Conservation (phyloP, 1,140 invertebrate species). For the Penaeus indicus region DNA sequence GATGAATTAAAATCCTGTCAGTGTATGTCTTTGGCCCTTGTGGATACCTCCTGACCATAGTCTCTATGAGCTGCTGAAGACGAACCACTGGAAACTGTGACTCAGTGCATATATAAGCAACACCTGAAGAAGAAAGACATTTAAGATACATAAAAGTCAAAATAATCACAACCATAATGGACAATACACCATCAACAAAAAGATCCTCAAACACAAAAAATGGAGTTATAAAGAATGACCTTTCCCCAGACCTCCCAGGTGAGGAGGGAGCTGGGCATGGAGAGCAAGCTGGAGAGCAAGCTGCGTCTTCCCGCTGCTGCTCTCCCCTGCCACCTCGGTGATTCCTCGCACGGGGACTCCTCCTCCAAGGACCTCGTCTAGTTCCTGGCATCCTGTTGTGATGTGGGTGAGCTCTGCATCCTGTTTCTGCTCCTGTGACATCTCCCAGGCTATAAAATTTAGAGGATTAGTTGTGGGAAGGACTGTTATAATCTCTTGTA, state of each 20-base stretch:
- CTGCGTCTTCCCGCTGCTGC: constrained; percentile 88
- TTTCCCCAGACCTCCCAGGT: constrained; percentile 71
- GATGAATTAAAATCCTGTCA: constrained; percentile 76
- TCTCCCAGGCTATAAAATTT: constrained; percentile 35
- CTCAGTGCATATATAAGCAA: constrained; percentile 84
- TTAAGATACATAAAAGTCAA: constrained; percentile 18
- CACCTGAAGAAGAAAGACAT: constrained; percentile 72
- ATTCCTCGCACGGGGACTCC: constrained; percentile 82
- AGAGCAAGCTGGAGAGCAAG: constrained; percentile 82
- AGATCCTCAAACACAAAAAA: neutral
- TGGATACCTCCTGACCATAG: neutral
- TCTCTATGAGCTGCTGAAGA: constrained; percentile 73
- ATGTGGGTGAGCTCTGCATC: neutral
- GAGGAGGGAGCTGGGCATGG: constrained; percentile 74
- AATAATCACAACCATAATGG: neutral
- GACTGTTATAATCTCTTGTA: too few relatives aligned
- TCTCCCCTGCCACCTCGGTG: constrained; percentile 86
- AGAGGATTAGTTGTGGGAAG: too few relatives aligned
- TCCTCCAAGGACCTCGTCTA: constrained; percentile 78
- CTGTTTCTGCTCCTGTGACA: neutral
- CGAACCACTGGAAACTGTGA: constrained; percentile 80
- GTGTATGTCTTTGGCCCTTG: constrained; percentile 30
- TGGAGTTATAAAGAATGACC: constrained; percentile 68
- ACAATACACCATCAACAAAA: neutral
- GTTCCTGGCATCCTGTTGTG: constrained; percentile 60